Evolutionary conservation across 2,113 vertebrate species (phyloP).

Genomic region (Alces alces): DNA sequence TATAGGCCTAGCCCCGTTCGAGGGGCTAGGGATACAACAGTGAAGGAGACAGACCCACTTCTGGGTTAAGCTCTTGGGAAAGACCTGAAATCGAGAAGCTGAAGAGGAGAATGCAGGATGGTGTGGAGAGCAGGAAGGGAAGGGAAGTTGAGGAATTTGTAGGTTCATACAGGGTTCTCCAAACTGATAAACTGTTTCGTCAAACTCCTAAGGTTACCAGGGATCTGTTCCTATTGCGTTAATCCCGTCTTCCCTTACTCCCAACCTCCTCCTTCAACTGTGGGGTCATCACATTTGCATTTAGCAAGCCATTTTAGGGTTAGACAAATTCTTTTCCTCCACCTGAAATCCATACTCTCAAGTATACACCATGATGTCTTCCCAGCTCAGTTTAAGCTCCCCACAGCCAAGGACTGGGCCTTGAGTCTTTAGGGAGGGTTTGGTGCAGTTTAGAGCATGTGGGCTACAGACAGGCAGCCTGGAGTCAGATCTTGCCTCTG

Average conservation of each 20-base stretch:
- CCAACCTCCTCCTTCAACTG: not conserved
- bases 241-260: not conserved
- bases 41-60: not conserved
- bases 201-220: not conserved
- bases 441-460: not conserved
- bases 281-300: not conserved
- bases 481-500: not conserved
- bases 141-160: not conserved
- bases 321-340: not conserved
- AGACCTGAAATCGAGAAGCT: not conserved
- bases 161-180: not conserved
- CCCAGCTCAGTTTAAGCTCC: not conserved
- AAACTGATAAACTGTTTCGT: not conserved
- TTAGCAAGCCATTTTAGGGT: not conserved
- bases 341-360: not conserved
- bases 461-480: not conserved
- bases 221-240: not conserved
- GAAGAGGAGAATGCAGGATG: not conserved
- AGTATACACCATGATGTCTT: not conserved
- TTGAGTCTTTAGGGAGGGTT: not conserved
- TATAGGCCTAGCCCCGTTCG: not conserved
- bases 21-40: not conserved
- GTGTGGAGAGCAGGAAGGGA: not conserved
- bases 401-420: not conserved
- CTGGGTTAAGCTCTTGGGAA: not conserved